Evolutionary conservation across 2,797 vertebrate species (phyloP).

Genomic region (Sebastes wilsoni): DNA sequence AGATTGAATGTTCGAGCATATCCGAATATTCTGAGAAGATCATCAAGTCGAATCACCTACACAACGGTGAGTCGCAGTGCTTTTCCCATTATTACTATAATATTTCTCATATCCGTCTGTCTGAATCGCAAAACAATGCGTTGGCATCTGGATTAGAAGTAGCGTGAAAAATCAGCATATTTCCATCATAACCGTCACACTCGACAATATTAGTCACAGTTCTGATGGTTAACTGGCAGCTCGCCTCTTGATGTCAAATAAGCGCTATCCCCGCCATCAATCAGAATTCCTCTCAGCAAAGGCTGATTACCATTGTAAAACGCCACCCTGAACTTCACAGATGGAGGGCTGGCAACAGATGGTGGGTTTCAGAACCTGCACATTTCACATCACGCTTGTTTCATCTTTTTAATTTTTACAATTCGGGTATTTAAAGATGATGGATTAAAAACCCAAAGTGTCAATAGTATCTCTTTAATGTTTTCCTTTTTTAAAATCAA

Average conservation of each 20-base stretch:
- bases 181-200: slow-evolving; percentile 53
- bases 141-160: slow-evolving; percentile 13
- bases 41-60: slow-evolving; percentile 96
- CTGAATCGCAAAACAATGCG: background rate
- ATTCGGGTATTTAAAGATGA: background rate
- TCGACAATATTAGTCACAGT: slow-evolving; percentile 59
- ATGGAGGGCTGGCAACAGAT: slow-evolving; percentile 34
- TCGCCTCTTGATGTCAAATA: slow-evolving; percentile 54
- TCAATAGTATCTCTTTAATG: background rate
- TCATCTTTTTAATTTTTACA: background rate
- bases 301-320: slow-evolving; percentile 43
- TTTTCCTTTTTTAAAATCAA: background rate
- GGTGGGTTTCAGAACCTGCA: slow-evolving; percentile 23
- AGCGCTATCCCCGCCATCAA: slow-evolving; percentile 51
- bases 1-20: slow-evolving; percentile 99
- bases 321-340: slow-evolving; percentile 42
- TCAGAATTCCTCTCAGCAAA: slow-evolving; percentile 34
- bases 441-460: background rate
- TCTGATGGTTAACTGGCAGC: slow-evolving; percentile 63
- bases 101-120: background rate
- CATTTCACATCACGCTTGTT: slow-evolving; percentile 6
- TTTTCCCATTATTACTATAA: slow-evolving; percentile 1
- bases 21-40: slow-evolving; percentile 99
- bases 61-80: slow-evolving; percentile 87
- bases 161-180: slow-evolving; percentile 52